Percentiles rank a stretch among this genome's conserved stretches.
phyloP scores from a whole-genome alignment of 2,888 invertebrate species.

The Bhutanitis thaidina region DNA sequence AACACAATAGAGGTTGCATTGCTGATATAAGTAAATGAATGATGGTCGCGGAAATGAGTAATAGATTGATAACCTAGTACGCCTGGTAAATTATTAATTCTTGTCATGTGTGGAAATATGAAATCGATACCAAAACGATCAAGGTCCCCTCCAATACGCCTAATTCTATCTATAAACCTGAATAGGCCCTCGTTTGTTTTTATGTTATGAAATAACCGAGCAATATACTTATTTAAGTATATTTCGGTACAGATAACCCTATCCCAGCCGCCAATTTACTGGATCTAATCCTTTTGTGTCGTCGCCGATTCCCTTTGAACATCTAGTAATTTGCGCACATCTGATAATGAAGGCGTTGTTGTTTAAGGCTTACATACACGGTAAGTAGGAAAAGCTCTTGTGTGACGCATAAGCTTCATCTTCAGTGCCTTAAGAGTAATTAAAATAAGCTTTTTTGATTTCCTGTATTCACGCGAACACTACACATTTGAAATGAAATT shows the following conservation, averaged over 20 bases:
- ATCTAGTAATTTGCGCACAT: neutral
- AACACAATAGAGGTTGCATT: too few species aligned
- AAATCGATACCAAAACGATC: neutral
- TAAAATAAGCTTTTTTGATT: too few species aligned
- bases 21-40: too few species aligned
- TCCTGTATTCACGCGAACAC: too few species aligned
- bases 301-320: conserved; percentile 1
- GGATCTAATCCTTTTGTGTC: conserved; percentile 2
- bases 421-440: too few species aligned
- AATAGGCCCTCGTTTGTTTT: conserved; percentile 1
- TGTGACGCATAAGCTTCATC: too few species aligned
- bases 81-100: too few species aligned
- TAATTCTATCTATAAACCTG: neutral
- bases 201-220: neutral
- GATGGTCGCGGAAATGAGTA: too few species aligned
- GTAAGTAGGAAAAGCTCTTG: too few species aligned
- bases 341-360: neutral
- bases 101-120: too few species aligned
- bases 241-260: conserved; percentile 1
- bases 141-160: neutral
- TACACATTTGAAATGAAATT: too few species aligned
- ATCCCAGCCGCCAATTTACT: conserved; percentile 1
- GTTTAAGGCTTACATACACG: neutral
- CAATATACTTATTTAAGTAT: neutral
- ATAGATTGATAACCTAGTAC: too few species aligned